A percentile compares a stretch with the other conserved stretches of the same genome.
phyloP scores from a whole-genome alignment of 2,113 vertebrate genomes.

The Parus major region DNA sequence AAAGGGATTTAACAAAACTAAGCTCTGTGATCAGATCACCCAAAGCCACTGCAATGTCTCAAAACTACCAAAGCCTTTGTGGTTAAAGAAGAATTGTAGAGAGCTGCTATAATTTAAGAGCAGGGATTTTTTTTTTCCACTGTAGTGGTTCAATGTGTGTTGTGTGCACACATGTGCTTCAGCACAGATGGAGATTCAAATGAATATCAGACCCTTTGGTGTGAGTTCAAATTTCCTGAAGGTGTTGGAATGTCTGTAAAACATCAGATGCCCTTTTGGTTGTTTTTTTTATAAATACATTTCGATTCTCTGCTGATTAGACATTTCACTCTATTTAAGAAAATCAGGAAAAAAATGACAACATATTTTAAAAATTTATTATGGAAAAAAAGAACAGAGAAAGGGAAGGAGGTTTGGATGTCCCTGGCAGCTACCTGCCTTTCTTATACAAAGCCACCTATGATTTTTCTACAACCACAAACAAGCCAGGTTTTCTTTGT shows the following conservation, averaged over 20 bases:
- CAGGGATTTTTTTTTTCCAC: constrained; percentile 60
- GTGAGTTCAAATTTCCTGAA: constrained; percentile 85
- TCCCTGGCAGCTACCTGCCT: constrained; percentile 65
- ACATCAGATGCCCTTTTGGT: constrained; percentile 80
- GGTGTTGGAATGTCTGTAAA: constrained; percentile 89
- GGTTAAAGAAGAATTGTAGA: constrained; percentile 71
- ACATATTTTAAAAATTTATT: constrained; percentile 49
- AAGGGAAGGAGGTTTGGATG: background rate
- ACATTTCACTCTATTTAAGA: constrained; percentile 66
- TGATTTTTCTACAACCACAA: constrained; percentile 68
- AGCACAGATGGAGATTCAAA: constrained; percentile 80
- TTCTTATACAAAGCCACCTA: constrained; percentile 71
- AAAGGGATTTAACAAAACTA: constrained; percentile 39
- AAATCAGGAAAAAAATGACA: background rate
- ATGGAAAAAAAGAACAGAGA: background rate
- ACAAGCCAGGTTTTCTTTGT: constrained; percentile 72
- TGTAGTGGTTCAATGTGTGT: constrained; percentile 70
- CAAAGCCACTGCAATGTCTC: constrained; percentile 55
- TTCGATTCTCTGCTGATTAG: constrained; percentile 76
- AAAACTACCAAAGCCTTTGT: constrained; percentile 70
- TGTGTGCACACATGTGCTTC: constrained; percentile 74
- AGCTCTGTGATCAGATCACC: constrained; percentile 60
- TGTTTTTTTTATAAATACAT: constrained; percentile 72
- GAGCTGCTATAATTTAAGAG: constrained; percentile 74
- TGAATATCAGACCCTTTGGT: constrained; percentile 83